These are phyloP conservation scores for Calephelis virginiensis DNA, from an alignment of 1,140 invertebrate species.

Conservation along the genomic window DNA sequence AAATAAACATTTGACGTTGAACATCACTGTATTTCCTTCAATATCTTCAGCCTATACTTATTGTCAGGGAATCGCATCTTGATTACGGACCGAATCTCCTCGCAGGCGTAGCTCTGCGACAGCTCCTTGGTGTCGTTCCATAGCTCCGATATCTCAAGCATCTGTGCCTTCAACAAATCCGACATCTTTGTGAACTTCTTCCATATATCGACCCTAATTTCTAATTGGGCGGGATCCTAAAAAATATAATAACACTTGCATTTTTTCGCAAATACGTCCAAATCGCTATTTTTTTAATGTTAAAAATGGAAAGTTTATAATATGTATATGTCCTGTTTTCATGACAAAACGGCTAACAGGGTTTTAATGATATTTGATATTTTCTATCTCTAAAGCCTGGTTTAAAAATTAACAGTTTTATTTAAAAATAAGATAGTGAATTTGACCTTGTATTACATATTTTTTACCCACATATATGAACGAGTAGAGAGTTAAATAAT, in stretches of 20 bases:
- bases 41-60: conserved; percentile 59
- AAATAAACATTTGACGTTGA: conserved; percentile 18
- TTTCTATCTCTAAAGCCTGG: no score
- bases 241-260: conserved; percentile 15
- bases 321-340: no score
- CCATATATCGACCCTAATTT: conserved; percentile 53
- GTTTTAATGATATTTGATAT: no score
- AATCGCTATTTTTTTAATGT: no score
- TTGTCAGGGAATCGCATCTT: conserved; percentile 67
- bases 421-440: no score
- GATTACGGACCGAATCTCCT: conserved; percentile 59
- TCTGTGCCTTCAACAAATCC: conserved; percentile 52
- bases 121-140: conserved; percentile 46
- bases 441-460: no score
- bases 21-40: conserved; percentile 64
- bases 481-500: no score
- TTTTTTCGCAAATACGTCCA: no score
- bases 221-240: conserved; percentile 52
- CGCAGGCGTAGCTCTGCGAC: conserved; percentile 50
- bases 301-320: no score
- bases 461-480: no score
- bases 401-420: no score
- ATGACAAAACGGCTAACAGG: no score
- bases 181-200: conserved; percentile 57
- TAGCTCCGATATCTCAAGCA: conserved; percentile 51